Evolutionary conservation across 2,888 invertebrate species (phyloP).

Genomic region (Crematogaster levior): DNA sequence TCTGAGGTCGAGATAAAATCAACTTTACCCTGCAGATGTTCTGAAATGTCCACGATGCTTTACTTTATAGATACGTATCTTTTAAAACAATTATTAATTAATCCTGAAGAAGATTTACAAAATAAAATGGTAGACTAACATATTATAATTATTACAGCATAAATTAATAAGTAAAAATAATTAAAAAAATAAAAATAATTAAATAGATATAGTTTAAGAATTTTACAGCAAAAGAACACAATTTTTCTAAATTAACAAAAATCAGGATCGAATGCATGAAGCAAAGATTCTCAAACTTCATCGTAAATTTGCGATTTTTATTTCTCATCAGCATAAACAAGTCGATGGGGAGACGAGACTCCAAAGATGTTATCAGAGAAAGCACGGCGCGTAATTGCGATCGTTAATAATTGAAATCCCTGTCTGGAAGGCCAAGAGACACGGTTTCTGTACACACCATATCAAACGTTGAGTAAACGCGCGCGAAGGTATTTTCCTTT

Average conservation of each 20-base stretch:
- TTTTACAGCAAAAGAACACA: neutral
- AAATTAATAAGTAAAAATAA: neutral
- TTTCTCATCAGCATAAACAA: neutral
- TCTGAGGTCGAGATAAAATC: constrained; percentile 57
- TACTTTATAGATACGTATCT: constrained; percentile 28
- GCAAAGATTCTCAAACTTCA: neutral
- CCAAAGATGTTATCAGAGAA: constrained; percentile 67
- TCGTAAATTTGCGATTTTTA: neutral
- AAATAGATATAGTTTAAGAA: neutral
- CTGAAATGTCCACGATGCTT: constrained; percentile 33
- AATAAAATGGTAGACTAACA: neutral
- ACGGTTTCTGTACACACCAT: constrained; percentile 23
- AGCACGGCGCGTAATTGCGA: constrained; percentile 64
- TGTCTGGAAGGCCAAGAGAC: constrained; percentile 20
- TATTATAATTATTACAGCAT: neutral
- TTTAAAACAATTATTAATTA: neutral
- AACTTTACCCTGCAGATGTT: constrained; percentile 51
- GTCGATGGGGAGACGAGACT: constrained; percentile 5
- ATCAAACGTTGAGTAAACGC: constrained; percentile 40
- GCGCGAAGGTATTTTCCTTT: constrained; percentile 39
- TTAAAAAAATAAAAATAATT: neutral
- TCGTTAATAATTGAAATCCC: constrained; percentile 68
- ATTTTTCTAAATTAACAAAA: neutral
- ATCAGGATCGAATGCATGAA: neutral
- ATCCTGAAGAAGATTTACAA: neutral